Evolutionary conservation across 2,113 vertebrate species (phyloP), one percentile per base, ranked within the genome.

Genomic region (Mugil cephalus): DNA sequence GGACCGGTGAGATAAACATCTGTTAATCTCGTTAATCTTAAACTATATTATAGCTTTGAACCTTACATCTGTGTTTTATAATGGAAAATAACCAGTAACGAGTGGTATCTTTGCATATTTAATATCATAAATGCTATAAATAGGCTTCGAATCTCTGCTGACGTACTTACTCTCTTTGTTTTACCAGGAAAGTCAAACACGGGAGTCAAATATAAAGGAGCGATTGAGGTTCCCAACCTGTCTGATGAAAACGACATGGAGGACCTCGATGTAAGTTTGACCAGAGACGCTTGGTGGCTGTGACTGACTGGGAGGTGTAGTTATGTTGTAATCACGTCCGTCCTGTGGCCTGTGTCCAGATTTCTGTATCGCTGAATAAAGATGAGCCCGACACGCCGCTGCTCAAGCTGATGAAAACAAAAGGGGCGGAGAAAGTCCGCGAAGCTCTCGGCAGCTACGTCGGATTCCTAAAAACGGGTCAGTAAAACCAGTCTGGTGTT

Each of bases 161-260:
- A 64, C 18, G 2, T 2, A 2, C 8, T 39, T 47, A 21, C 12
- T 15, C 10, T 10, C 6, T 55, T 42, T 46, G 1, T 46, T 24
- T 71, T 4, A 54, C 6, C 88, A 99, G 98, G 96, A 55, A 95
- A 89, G 21, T 95, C 96, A 7, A 96, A 94, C 70, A 87, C 94
- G 1, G 98, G 97, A 72, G 92, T 98, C 42, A 95, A 95, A 54
- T 97, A 95, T 82, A 97, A 96, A 91, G 97, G 97, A 58, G 93
- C 95, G 0, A 92, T 99, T 53, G 97, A 99, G 38, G 95, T 99
- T 80, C 96, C 97, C 15, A 99, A 99, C 80, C 94, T 99, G 38
- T 99, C 98, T 0, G 98, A 99, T 85, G 98, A 99, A 93, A 99
- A 99, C 58, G 96, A 95, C 58, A 92, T 97, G 2, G 95, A 98